A percentile compares a stretch with the other conserved stretches of the same genome.
Conservation (phyloP, 2,888 invertebrate species). For the Rhaphigaster nebulosa region DNA sequence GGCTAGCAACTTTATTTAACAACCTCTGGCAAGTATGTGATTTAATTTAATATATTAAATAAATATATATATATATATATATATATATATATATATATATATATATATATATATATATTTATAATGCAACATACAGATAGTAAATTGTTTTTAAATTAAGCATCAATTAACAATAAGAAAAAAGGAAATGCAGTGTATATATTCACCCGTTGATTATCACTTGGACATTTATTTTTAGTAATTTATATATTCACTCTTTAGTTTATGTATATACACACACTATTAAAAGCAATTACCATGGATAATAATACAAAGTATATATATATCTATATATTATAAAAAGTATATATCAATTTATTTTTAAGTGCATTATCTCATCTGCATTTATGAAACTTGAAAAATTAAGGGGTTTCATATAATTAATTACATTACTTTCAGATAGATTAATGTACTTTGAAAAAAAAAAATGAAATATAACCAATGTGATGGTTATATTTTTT, state of each 20-base stretch:
- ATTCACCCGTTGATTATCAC: slow-evolving; percentile 58
- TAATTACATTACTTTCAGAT: not conserved
- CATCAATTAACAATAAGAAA: slow-evolving; percentile 54
- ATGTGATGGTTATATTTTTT: not conserved
- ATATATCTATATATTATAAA: slow-evolving; percentile 28
- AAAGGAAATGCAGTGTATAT: slow-evolving; percentile 41
- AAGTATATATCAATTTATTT: slow-evolving; percentile 51
- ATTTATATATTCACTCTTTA: slow-evolving; percentile 41
- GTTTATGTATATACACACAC: slow-evolving; percentile 53
- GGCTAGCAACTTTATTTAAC: slow-evolving; percentile 60
- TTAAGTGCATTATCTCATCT: slow-evolving; percentile 47
- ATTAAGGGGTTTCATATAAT: slow-evolving; percentile 7
- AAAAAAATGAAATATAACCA: not conserved
- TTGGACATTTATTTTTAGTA: slow-evolving; percentile 54
- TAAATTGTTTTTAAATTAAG: slow-evolving; percentile 54
- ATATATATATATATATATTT: slow-evolving; percentile 52
- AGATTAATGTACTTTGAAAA: not conserved
- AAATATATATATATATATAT: slow-evolving; percentile 52
- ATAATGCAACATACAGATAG: slow-evolving; percentile 58
- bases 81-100: slow-evolving; percentile 55
- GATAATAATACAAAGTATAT: slow-evolving; percentile 55
- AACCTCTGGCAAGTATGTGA: slow-evolving; percentile 56
- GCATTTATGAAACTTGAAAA: not conserved
- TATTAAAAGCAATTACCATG: slow-evolving; percentile 50
- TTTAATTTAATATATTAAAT: slow-evolving; percentile 52